Conservation (phyloP, 2,888 invertebrate genomes). For the Seira sanloemensis region DNA sequence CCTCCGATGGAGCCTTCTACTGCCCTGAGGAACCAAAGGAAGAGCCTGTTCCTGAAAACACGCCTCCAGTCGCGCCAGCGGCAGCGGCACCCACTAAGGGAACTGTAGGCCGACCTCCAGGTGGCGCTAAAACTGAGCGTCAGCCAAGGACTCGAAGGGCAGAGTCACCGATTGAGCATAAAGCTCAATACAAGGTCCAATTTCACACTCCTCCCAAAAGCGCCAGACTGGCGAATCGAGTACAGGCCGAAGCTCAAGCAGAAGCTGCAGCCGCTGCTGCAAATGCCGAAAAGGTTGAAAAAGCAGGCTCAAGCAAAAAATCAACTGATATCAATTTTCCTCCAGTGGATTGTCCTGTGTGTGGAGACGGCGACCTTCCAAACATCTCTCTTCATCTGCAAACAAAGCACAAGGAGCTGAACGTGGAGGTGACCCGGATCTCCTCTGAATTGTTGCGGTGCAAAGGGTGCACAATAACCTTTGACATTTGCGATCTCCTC, state of each 20-base stretch:
- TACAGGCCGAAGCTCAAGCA: slow-evolving; percentile 43
- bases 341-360: slow-evolving; percentile 71
- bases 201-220: slow-evolving; percentile 66
- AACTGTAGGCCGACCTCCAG: neutral
- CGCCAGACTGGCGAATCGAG: slow-evolving; percentile 68
- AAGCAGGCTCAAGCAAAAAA: neutral
- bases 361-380: slow-evolving; percentile 61
- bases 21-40: slow-evolving; percentile 35
- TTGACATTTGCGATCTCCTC: slow-evolving; percentile 69
- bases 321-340: slow-evolving; percentile 46
- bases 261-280: slow-evolving; percentile 11
- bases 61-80: slow-evolving; percentile 1
- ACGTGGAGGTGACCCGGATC: slow-evolving; percentile 63
- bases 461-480: slow-evolving; percentile 69
- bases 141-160: slow-evolving; percentile 10
- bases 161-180: slow-evolving; percentile 51
- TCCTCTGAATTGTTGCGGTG: slow-evolving; percentile 67
- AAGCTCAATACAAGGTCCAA: slow-evolving; percentile 53
- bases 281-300: slow-evolving; percentile 27
- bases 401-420: slow-evolving; percentile 67
- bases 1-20: neutral
- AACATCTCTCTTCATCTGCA: slow-evolving; percentile 68
- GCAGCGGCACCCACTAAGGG: slow-evolving; percentile 1
- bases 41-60: neutral
- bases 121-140: neutral